These are phyloP conservation scores for Rhyacophila evoluta DNA, from an alignment of 2,888 invertebrate genomes.

Conservation along the genomic window DNA sequence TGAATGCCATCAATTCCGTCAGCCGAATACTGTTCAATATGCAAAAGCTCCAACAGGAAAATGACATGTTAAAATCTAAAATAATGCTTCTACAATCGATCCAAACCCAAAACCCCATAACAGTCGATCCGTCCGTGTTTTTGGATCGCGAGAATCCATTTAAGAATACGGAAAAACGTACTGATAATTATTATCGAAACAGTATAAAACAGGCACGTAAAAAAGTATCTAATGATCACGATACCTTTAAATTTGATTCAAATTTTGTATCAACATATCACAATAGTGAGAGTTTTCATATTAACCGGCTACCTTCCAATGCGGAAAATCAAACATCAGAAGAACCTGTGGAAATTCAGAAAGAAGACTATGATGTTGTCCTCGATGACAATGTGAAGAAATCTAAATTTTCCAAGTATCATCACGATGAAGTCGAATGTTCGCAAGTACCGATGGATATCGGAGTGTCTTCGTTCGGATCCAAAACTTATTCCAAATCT, in stretches of 20 bases:
- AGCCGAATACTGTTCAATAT: conserved; percentile 67
- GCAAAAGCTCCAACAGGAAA: conserved; percentile 69
- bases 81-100: conserved; percentile 43
- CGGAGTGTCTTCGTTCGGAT: conserved; percentile 23
- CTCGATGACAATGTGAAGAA: background rate
- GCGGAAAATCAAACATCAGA: background rate
- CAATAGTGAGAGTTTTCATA: background rate
- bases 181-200: background rate
- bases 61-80: conserved; percentile 57
- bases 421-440: background rate
- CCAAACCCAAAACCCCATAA: background rate
- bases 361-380: background rate
- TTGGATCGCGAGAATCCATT: conserved; percentile 34
- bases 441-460: background rate
- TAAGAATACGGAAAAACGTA: background rate
- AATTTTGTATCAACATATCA: background rate
- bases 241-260: background rate
- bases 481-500: conserved; percentile 30
- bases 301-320: background rate
- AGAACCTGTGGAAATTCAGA: background rate
- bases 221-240: conserved; percentile 4
- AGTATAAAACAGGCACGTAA: background rate
- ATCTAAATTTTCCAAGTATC: background rate
- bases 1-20: conserved; percentile 62
- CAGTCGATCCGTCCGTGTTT: background rate